Percentiles rank a stretch among this genome's conserved stretches.
These are phyloP conservation scores for Nematolebias whitei DNA, from an alignment of 2,113 vertebrate species.

Conservation along the genomic window DNA sequence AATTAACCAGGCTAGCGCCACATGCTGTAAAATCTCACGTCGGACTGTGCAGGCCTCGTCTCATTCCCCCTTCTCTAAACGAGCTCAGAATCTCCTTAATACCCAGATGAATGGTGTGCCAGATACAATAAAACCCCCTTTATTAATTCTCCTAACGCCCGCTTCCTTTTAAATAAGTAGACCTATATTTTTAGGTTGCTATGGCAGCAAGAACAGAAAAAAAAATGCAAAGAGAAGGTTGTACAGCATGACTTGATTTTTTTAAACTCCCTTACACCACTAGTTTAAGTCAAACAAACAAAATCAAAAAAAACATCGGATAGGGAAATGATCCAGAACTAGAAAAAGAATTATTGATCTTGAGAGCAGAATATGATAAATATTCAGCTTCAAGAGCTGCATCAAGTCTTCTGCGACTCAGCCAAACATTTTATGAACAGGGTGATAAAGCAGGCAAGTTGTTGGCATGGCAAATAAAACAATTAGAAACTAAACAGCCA, in stretches of 20 bases:
- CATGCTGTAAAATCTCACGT: constrained; percentile 59
- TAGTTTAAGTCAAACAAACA: neutral
- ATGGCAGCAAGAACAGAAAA: constrained; percentile 69
- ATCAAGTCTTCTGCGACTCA: no score
- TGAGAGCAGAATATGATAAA: no score
- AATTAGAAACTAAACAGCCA: no score
- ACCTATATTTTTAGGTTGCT: constrained; percentile 81
- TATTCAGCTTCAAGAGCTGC: no score
- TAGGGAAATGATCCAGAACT: no score
- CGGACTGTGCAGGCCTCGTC: constrained; percentile 43
- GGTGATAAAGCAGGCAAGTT: no score
- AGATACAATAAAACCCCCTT: constrained; percentile 80
- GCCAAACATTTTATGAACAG: no score
- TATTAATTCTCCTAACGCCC: constrained; percentile 77
- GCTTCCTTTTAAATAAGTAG: constrained; percentile 68
- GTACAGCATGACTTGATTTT: constrained; percentile 50
- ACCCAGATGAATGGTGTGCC: constrained; percentile 79
- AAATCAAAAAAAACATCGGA: constrained; percentile 11
- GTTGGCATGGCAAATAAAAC: no score
- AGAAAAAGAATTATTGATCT: no score
- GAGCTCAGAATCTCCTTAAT: constrained; percentile 74
- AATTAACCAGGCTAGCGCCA: constrained; percentile 73
- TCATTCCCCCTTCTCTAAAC: constrained; percentile 51
- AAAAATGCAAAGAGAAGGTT: constrained; percentile 27
- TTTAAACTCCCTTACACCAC: constrained; percentile 3